Evolutionary conservation across 2,888 invertebrate species (phyloP).

Genomic region (Chirona hameri): DNA sequence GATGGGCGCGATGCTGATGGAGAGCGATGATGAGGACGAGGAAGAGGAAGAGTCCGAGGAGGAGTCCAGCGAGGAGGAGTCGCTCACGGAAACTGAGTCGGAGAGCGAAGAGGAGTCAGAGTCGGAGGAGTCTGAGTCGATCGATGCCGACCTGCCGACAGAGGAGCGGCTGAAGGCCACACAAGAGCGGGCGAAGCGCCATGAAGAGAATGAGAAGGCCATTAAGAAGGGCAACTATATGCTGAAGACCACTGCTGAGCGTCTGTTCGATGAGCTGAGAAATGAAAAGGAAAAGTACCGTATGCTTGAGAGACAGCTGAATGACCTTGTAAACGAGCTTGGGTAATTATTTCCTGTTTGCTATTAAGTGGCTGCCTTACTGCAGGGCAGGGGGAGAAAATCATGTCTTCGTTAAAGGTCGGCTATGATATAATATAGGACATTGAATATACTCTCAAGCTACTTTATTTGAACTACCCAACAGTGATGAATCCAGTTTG

Average conservation of each 20-base stretch:
- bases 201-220: slow-evolving; percentile 72
- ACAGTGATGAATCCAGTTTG: not conserved
- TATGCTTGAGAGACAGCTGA: slow-evolving; percentile 74
- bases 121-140: slow-evolving; percentile 34
- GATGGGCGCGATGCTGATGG: slow-evolving; percentile 54
- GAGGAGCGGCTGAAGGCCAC: slow-evolving; percentile 39
- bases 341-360: not conserved
- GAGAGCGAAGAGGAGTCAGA: slow-evolving; percentile 35
- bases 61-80: slow-evolving; percentile 35
- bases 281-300: slow-evolving; percentile 76
- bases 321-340: slow-evolving; percentile 23
- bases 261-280: slow-evolving; percentile 77
- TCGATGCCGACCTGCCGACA: slow-evolving; percentile 35
- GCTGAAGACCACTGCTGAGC: slow-evolving; percentile 80
- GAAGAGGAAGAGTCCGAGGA: slow-evolving; percentile 43
- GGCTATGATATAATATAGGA: not conserved
- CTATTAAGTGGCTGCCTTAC: too few relatives aligned
- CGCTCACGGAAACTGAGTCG: slow-evolving; percentile 30
- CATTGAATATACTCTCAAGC: not conserved
- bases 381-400: too few relatives aligned
- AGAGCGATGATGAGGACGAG: slow-evolving; percentile 47
- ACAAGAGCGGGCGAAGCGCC: slow-evolving; percentile 58
- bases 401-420: too few relatives aligned
- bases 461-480: not conserved
- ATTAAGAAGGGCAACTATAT: slow-evolving; percentile 84